phyloP scores from a whole-genome alignment of 1,140 invertebrate genomes.

The Euura lappo region DNA sequence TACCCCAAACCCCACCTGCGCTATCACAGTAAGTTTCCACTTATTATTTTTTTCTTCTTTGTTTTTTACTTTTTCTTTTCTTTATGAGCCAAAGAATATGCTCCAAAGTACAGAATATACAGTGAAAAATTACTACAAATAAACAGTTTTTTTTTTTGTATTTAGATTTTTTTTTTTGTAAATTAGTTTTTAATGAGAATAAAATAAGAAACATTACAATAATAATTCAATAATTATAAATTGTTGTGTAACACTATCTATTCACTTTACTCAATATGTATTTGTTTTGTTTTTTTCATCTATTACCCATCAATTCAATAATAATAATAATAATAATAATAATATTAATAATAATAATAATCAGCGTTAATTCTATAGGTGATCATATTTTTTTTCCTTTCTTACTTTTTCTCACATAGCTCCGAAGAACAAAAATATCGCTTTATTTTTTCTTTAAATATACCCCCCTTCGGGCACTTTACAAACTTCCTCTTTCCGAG shows the following conservation, averaged over 20 bases:
- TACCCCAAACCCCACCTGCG: not conserved
- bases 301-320: slow-evolving; percentile 49
- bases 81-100: slow-evolving; percentile 3
- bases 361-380: slow-evolving; percentile 36
- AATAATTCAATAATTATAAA: slow-evolving; percentile 53
- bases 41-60: slow-evolving; percentile 9
- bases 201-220: slow-evolving; percentile 60
- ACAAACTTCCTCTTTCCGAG: not conserved
- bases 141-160: slow-evolving; percentile 19
- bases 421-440: slow-evolving; percentile 53
- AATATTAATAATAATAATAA: slow-evolving; percentile 49
- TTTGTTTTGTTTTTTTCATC: slow-evolving; percentile 16
- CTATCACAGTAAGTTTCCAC: slow-evolving; percentile 2
- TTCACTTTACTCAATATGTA: slow-evolving; percentile 42
- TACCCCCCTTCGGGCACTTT: not conserved
- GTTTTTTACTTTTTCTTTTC: not conserved
- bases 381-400: slow-evolving; percentile 10
- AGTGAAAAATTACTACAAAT: slow-evolving; percentile 10
- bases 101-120: slow-evolving; percentile 12
- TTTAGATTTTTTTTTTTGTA: slow-evolving; percentile 31
- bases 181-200: slow-evolving; percentile 57
- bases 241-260: slow-evolving; percentile 52
- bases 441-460: slow-evolving; percentile 26
- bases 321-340: slow-evolving; percentile 51
- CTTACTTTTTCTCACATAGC: slow-evolving; percentile 35